phyloP scores from a whole-genome alignment of 2,113 vertebrate genomes.

The Haemorhous mexicanus region DNA sequence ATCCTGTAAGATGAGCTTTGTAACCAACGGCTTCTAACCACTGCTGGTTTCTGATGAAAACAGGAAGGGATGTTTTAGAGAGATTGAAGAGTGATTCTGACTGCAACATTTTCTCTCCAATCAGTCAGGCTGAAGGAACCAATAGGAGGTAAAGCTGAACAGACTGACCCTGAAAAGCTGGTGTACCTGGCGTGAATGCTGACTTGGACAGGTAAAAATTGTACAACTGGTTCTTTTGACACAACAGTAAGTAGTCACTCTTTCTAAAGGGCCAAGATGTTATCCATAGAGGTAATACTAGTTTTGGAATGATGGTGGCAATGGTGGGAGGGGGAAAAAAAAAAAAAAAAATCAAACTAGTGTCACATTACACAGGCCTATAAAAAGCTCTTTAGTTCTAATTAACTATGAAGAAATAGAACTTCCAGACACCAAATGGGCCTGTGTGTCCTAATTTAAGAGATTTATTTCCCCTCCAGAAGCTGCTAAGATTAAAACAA shows the following conservation, averaged over 20 bases:
- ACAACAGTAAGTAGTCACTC: not conserved
- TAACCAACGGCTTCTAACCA: not conserved
- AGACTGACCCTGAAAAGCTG: not conserved
- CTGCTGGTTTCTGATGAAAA: not conserved
- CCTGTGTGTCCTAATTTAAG: not conserved
- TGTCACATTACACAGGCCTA: not conserved
- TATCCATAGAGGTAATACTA: not conserved
- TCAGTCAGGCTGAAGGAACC: not conserved
- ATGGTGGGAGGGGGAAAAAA: accelerated
- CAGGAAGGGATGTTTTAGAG: constrained; percentile 27
- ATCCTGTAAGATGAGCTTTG: not conserved
- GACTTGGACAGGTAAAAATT: not conserved
- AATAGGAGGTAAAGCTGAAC: not conserved
- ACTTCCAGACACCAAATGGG: not conserved
- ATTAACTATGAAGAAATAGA: not conserved
- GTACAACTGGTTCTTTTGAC: not conserved
- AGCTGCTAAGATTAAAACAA: not conserved
- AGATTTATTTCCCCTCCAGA: not conserved
- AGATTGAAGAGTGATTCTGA: not conserved
- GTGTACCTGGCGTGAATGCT: not conserved
- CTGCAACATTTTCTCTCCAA: not conserved
- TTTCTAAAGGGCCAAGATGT: not conserved
- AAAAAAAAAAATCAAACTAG: not conserved
- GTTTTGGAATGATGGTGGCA: not conserved
- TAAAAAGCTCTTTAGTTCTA: not conserved